Conservation (phyloP, 1,140 invertebrate genomes). For the Idris sp. region DNA sequence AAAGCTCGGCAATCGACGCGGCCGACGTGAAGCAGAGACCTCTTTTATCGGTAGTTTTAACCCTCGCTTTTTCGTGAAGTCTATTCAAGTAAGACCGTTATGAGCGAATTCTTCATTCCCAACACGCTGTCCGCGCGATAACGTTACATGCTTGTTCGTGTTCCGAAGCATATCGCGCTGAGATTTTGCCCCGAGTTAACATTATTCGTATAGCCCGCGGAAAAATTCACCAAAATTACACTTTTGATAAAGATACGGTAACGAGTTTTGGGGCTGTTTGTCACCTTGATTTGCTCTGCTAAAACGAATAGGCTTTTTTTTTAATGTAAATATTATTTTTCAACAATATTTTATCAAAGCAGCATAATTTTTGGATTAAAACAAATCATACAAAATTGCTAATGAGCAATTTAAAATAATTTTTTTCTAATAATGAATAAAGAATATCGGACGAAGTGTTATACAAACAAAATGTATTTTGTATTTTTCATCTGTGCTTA, state of each 20-base stretch:
- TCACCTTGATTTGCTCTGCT: slow-evolving; percentile 23
- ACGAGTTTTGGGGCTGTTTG: slow-evolving; percentile 36
- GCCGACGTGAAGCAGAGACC: slow-evolving; percentile 35
- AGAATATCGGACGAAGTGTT: slow-evolving; percentile 14
- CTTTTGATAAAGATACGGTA: slow-evolving; percentile 35
- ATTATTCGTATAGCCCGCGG: slow-evolving; percentile 1
- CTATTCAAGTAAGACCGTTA: slow-evolving; percentile 36
- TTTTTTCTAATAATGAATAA: slow-evolving; percentile 31
- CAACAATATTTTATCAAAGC: not conserved
- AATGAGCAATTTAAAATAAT: slow-evolving; percentile 20
- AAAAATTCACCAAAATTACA: slow-evolving; percentile 37
- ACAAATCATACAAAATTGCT: slow-evolving; percentile 19
- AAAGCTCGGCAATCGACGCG: slow-evolving; percentile 39
- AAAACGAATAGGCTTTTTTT: slow-evolving; percentile 10
- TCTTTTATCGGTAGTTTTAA: slow-evolving; percentile 53
- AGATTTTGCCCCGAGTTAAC: slow-evolving; percentile 47
- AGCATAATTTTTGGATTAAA: slow-evolving; percentile 5
- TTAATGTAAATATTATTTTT: too few relatives aligned
- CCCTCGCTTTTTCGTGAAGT: slow-evolving; percentile 34
- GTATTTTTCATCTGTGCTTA: slow-evolving; percentile 71
- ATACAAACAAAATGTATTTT: too few relatives aligned
- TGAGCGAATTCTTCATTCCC: slow-evolving; percentile 51
- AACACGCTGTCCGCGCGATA: slow-evolving; percentile 45
- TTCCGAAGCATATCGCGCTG: slow-evolving; percentile 24
- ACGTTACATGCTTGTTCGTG: slow-evolving; percentile 33